These are phyloP conservation scores for Lathronympha strigana DNA, from an alignment of 2,888 invertebrate genomes.

Conservation along the genomic window DNA sequence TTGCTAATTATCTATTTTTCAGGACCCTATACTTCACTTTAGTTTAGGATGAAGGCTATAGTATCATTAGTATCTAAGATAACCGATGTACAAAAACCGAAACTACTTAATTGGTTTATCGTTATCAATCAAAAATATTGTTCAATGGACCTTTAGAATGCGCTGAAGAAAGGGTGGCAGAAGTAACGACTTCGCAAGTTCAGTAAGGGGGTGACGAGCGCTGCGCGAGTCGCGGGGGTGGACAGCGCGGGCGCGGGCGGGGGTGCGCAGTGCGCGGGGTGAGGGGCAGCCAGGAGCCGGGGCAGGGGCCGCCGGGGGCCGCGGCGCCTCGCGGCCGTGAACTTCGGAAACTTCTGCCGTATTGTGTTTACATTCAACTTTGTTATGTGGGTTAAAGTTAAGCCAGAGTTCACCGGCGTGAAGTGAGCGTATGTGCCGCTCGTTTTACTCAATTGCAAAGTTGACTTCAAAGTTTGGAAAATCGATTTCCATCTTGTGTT, in stretches of 20 bases:
- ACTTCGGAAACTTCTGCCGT: constrained; percentile 80
- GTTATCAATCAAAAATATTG: constrained; percentile 24
- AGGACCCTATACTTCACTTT: no score
- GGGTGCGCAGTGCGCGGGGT: constrained; percentile 43
- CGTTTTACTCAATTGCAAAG: constrained; percentile 77
- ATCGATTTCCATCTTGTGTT: constrained; percentile 82
- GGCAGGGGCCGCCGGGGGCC: constrained; percentile 52
- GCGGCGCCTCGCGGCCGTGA: constrained; percentile 77
- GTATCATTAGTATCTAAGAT: no score
- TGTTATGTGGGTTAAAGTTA: constrained; percentile 85
- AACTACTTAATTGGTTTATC: constrained; percentile 1
- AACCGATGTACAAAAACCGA: not conserved
- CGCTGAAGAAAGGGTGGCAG: constrained; percentile 43
- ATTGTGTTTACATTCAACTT: constrained; percentile 85
- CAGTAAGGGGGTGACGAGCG: constrained; percentile 41
- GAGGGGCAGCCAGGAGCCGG: constrained; percentile 43
- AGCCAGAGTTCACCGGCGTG: constrained; percentile 81
- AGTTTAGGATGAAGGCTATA: no score
- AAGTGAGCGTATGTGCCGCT: constrained; percentile 63
- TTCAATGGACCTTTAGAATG: constrained; percentile 29
- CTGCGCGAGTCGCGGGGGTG: constrained; percentile 42
- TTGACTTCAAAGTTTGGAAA: constrained; percentile 77
- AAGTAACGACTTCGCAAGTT: constrained; percentile 40
- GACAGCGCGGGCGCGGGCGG: constrained; percentile 48
- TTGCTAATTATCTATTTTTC: no score